These are phyloP conservation scores for Vicugna pacos DNA, from an alignment of 2,113 vertebrate species.

Conservation along the genomic window DNA sequence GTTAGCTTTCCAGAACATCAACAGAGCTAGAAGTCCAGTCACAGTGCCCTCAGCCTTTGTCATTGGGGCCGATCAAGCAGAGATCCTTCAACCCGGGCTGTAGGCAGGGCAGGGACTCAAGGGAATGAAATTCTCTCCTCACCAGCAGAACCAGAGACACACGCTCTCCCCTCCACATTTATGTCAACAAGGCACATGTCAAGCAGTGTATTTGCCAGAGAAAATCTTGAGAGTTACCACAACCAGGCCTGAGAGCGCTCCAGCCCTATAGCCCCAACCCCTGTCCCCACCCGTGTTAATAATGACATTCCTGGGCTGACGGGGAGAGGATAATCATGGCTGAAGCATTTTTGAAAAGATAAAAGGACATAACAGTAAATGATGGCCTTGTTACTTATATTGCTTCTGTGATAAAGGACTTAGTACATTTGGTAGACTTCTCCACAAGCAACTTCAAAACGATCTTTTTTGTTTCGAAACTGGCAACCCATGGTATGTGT, in stretches of 20 bases:
- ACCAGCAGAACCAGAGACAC: neutral
- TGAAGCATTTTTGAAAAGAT: neutral
- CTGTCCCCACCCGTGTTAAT: neutral
- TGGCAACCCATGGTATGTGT: neutral
- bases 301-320: neutral
- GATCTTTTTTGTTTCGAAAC: neutral
- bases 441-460: constrained; percentile 15
- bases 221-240: neutral
- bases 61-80: neutral
- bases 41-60: neutral
- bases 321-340: neutral
- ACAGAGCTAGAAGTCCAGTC: neutral
- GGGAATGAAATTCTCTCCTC: neutral
- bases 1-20: constrained; percentile 29
- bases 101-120: too few relatives aligned
- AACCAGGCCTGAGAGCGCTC: neutral
- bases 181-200: neutral
- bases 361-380: neutral
- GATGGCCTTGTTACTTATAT: neutral
- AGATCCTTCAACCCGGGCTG: neutral
- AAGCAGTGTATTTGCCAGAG: neutral
- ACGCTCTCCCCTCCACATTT: neutral
- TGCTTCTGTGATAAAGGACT: neutral
- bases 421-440: neutral
- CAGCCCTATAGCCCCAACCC: too few relatives aligned